Evolutionary conservation across 2,888 invertebrate species (phyloP), one percentile per base, ranked within the genome.

Genomic region (Tachina grossa): DNA sequence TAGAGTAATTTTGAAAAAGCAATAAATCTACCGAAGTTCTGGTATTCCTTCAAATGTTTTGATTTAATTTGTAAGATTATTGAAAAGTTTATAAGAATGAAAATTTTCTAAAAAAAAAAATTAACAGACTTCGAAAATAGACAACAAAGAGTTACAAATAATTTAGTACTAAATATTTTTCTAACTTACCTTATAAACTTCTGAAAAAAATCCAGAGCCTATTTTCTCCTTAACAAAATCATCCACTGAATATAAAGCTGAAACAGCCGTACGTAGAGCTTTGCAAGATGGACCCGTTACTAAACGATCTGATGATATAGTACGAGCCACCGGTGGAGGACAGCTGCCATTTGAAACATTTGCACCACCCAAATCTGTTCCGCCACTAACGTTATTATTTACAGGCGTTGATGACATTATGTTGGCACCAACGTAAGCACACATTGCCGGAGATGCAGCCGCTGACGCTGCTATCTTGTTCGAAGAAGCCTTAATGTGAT

Each of bases 171-270:
- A 31, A 31, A 6, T 6, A 31, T 31, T 31, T 31, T 39, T 5
- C 9, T 22, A 8, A 93, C 95, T 94, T 94, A 98, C 99, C 97
- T 98, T 98, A 94, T 97, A 98, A 87, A 99, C 98, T 94, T 98
- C 98, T 6, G 98, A 98, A 94, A 98, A 99, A 94, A 99, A 99
- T 87, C 99, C 99, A 71, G 96, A 94, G 66, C 98, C 99, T 90
- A 99, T 97, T 93, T 97, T 97, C 93, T 98, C 98, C 92, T 96
- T 95, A 88, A 95, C 94, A 93, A 99, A 98, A 94, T 99, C 98
- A 93, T 98, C 98, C 88, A 98, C 95, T 61, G 98, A 95, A 92
- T 98, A 97, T 75, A 99, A 94, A 59, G 97, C 97, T 68, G 98
- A 97, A 78, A 98, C 98, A 66, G 98, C 98, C 89, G 97, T 97